phyloP scores from a whole-genome alignment of 1,140 invertebrate genomes.

The Ceratina calcarata region DNA sequence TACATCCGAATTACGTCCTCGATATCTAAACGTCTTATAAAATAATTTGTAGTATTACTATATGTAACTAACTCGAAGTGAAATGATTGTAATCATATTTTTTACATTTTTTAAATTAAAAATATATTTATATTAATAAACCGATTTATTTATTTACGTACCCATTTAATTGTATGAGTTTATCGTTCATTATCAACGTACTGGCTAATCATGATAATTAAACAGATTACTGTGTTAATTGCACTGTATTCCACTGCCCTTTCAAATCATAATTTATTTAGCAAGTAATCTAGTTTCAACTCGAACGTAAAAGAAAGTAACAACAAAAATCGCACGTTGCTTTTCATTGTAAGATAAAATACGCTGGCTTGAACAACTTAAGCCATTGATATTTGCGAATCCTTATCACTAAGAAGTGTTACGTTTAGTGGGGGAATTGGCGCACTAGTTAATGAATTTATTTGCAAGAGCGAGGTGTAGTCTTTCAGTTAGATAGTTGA shows the following conservation, averaged over 20 bases:
- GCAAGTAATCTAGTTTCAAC: neutral
- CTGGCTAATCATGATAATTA: neutral
- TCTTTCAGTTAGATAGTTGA: constrained; percentile 1
- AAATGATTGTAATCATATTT: neutral
- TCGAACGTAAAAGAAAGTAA: neutral
- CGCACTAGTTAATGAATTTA: constrained; percentile 9
- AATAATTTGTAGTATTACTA: neutral
- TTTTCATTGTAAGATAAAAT: neutral
- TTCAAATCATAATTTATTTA: neutral
- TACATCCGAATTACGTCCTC: constrained; percentile 97
- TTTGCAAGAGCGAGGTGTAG: constrained; percentile 6
- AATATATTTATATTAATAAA: constrained; percentile 23
- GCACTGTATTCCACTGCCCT: neutral
- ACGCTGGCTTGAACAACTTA: neutral
- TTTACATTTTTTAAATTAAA: constrained; percentile 4
- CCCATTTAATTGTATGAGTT: neutral
- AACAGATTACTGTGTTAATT: neutral
- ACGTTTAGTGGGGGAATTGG: neutral
- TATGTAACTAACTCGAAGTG: neutral
- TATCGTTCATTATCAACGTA: neutral
- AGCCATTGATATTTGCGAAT: neutral
- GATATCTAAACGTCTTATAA: constrained; percentile 78
- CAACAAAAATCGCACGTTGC: neutral
- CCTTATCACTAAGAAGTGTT: neutral
- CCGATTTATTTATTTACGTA: neutral